Evolutionary conservation across 1,140 invertebrate genomes (phyloP), one percentile per base, ranked within the genome.

Genomic region (Habropoda laboriosa): DNA sequence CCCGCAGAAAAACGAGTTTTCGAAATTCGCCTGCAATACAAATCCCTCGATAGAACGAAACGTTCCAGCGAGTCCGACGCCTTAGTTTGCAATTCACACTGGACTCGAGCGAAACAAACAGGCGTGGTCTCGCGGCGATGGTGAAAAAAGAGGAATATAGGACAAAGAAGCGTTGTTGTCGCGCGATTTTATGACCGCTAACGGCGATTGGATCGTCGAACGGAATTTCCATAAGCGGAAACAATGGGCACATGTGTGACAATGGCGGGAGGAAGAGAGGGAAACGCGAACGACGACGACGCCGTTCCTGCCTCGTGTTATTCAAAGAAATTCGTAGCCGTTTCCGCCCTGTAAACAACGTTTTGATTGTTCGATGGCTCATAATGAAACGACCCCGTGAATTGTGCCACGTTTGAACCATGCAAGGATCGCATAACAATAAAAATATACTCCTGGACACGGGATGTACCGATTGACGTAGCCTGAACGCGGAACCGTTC

Each of bases 151-250:
- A 49, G 16, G 6, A 1, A 27, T 12, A 0, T 5, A 3, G 35
- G 53, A 47, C 53, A 49, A 77, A 68, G 63, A 42, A 58, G 42
- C 5, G 53, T 70, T 68, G 66, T 70, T 47, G 42, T 32, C 24
- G 24, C 32, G 66, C 53, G 66, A 58, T 77, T 77, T 77, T 77
- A 77, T 24, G 66, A 77, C 40, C 64, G 53, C 38, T 40, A 30
- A 57, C 40, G 51, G 64, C 18, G 42, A 27, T 32, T 42, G 53
- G 32, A 70, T 77, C 74, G 72, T 64, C 60, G 32, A 42, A 53
- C 45, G 53, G 45, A 40, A 60, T 77, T 77, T 77, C 74, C 64
- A 77, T 70, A 70, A 70, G n/a, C 51, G 53, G 53, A 58, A 70
- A 77, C 74, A 77, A 77, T 77, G 13, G 64, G 40, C 63, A 60